Conservation (phyloP, 2,113 vertebrate species). For the Cyphomyrus plagiostoma region DNA sequence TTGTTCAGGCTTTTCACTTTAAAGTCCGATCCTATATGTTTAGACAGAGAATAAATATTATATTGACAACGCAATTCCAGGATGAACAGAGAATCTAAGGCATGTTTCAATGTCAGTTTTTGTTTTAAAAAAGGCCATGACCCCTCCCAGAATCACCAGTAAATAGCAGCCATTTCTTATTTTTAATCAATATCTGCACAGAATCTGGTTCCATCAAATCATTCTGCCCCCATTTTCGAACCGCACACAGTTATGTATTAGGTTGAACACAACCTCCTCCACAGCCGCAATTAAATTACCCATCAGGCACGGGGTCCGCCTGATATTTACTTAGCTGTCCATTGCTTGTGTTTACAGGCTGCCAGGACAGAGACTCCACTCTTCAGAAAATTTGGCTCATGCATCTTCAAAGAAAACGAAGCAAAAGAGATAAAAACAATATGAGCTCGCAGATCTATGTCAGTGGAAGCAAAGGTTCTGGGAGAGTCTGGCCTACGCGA, state of each 20-base stretch:
- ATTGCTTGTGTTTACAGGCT: not conserved
- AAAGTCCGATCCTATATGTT: not conserved
- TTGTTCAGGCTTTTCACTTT: not conserved
- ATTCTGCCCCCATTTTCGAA: not conserved
- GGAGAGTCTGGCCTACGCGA: not conserved
- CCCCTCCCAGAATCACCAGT: not conserved
- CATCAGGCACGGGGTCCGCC: not conserved
- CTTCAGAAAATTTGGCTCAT: not conserved
- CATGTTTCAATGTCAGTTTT: not conserved
- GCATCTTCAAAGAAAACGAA: not conserved
- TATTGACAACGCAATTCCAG: not conserved
- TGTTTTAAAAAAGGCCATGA: not conserved
- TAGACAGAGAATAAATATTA: not conserved
- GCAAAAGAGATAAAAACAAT: not conserved
- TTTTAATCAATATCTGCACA: not conserved
- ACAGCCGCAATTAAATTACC: not conserved
- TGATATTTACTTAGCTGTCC: slow-evolving; percentile 26
- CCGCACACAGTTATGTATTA: not conserved
- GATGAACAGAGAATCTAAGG: not conserved
- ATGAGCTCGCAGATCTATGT: not conserved
- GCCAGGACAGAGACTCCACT: not conserved
- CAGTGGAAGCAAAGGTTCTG: not conserved
- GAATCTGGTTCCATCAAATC: not conserved
- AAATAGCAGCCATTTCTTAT: not conserved
- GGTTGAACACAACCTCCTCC: not conserved